phyloP scores from a whole-genome alignment of 2,113 vertebrate species.

The Brienomyrus longianalis region DNA sequence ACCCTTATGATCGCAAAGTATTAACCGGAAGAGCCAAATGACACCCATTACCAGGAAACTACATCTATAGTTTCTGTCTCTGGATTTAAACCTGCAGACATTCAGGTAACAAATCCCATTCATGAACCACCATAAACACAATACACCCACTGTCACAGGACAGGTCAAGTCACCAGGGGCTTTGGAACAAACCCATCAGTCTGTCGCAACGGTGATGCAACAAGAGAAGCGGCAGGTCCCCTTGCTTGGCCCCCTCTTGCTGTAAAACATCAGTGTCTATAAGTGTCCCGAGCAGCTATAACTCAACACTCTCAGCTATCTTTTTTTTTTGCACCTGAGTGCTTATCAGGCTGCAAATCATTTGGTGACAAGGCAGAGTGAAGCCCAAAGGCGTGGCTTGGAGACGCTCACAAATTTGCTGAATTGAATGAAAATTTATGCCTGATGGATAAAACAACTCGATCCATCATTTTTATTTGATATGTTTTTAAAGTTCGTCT shows the following conservation, averaged over 20 bases:
- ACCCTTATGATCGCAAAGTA: not conserved
- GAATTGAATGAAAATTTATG: slow-evolving; percentile 18
- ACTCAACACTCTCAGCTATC: not conserved
- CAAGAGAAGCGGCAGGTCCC: not conserved
- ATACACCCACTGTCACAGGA: not conserved
- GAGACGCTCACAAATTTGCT: not conserved
- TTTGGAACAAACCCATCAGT: not conserved
- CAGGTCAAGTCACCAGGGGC: not conserved
- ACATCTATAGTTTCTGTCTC: not conserved
- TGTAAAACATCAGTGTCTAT: not conserved
- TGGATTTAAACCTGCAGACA: not conserved
- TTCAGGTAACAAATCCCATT: not conserved
- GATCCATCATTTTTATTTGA: slow-evolving; percentile 17
- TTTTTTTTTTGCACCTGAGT: slow-evolving; percentile 4
- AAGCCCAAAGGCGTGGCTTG: not conserved
- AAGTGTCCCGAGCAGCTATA: not conserved
- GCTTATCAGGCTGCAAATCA: slow-evolving; percentile 10
- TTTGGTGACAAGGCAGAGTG: not conserved
- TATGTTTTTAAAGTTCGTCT: slow-evolving; percentile 8
- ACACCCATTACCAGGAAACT: not conserved
- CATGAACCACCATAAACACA: not conserved
- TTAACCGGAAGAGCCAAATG: not conserved
- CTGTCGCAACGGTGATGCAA: not conserved
- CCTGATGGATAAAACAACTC: slow-evolving; percentile 12
- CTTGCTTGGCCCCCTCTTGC: not conserved